These are phyloP conservation scores for Speoplatyrhinus poulsoni DNA, from an alignment of 2,113 vertebrate genomes.

Conservation along the genomic window DNA sequence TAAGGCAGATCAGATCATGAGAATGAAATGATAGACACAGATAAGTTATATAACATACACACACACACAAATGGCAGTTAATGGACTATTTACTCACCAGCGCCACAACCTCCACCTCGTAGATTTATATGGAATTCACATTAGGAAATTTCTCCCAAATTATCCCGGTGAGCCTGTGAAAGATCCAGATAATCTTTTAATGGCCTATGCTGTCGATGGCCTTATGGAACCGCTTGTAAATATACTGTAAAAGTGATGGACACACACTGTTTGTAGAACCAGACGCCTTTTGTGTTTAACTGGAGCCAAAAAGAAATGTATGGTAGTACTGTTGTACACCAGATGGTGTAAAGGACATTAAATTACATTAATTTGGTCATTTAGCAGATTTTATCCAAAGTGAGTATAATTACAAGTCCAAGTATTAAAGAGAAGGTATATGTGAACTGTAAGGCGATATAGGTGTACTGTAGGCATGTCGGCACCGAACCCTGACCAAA, in stretches of 20 bases:
- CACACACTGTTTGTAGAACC: constrained; percentile 12
- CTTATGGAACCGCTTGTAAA: constrained; percentile 55
- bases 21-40: background rate
- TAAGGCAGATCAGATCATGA: no score
- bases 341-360: background rate
- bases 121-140: constrained; percentile 52
- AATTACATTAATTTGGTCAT: background rate
- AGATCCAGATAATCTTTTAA: constrained; percentile 64
- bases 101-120: constrained; percentile 31
- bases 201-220: constrained; percentile 49
- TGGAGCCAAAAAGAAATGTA: constrained; percentile 10
- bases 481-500: background rate
- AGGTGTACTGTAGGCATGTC: background rate
- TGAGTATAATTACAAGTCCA: background rate
- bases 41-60: background rate
- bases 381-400: background rate
- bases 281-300: constrained; percentile 34
- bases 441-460: no score
- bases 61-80: constrained; percentile 6
- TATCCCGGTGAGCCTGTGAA: constrained; percentile 44
- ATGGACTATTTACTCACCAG: constrained; percentile 7
- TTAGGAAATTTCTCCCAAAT: constrained; percentile 50
- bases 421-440: background rate
- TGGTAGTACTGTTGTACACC: background rate
- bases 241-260: constrained; percentile 33